Percentiles rank a stretch among this genome's conserved stretches.
Conservation (phyloP, 2,797 vertebrate genomes). For the Anas acuta region DNA sequence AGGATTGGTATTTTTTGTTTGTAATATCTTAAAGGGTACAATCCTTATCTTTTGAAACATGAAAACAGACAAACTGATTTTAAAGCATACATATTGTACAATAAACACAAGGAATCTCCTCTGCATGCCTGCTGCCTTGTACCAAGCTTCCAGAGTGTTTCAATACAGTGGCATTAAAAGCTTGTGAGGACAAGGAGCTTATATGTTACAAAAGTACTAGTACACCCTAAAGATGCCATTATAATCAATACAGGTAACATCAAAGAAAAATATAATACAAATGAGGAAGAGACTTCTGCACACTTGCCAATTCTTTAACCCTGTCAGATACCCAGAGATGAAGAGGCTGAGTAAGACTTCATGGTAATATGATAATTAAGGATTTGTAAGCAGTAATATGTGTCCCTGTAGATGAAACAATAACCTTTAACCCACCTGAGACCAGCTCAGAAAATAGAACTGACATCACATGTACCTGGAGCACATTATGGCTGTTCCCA, state of each 20-base stretch:
- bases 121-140: neutral
- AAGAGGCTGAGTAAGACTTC: neutral
- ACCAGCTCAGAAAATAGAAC: slow-evolving; percentile 4
- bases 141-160: neutral
- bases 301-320: neutral
- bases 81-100: neutral
- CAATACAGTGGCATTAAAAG: neutral
- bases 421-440: slow-evolving; percentile 26
- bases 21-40: neutral
- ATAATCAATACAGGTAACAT: neutral
- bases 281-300: neutral
- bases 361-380: neutral
- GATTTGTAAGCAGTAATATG: neutral
- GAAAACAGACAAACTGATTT: neutral
- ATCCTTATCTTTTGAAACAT: neutral
- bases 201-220: neutral
- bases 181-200: neutral
- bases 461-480: neutral
- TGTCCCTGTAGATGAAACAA: slow-evolving; percentile 12
- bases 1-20: neutral
- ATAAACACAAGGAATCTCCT: neutral
- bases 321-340: neutral
- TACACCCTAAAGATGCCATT: neutral
- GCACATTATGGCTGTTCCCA: slow-evolving; percentile 34
- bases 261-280: neutral